A percentile compares a stretch with the other conserved stretches of the same genome.
Conservation (phyloP, 2,113 vertebrate species). For the Myrmophylax atrothorax region DNA sequence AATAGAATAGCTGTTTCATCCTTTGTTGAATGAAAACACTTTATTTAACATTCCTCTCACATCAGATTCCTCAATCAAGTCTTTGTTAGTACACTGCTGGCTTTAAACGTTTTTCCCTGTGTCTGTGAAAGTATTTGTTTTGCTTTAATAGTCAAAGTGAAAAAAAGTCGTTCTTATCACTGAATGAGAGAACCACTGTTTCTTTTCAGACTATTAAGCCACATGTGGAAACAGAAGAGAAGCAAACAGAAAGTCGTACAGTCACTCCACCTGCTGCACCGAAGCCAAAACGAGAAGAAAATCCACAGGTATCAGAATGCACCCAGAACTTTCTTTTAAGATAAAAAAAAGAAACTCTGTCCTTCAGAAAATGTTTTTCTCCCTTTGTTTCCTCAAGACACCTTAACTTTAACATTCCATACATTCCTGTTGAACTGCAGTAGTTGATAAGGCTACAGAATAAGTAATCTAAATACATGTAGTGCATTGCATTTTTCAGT, state of each 20-base stretch:
- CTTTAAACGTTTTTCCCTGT: neutral
- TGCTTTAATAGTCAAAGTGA: conserved; percentile 5
- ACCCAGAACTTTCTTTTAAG: neutral
- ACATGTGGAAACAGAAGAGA: conserved; percentile 86
- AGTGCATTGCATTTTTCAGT: neutral
- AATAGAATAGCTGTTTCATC: neutral
- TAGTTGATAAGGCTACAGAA: neutral
- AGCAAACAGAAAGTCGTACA: conserved; percentile 79
- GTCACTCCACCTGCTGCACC: conserved; percentile 85
- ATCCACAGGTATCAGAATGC: conserved; percentile 86
- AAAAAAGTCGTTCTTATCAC: neutral
- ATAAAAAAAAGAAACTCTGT: neutral
- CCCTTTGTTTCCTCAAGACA: neutral
- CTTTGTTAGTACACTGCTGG: neutral
- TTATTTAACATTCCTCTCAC: neutral
- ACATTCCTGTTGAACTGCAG: neutral
- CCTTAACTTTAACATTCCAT: neutral
- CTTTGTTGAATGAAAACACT: neutral
- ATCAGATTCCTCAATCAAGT: neutral
- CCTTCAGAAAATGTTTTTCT: neutral
- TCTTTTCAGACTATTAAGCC: conserved; percentile 85
- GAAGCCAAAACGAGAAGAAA: conserved; percentile 93
- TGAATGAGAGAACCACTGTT: conserved; percentile 32
- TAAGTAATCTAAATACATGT: neutral
- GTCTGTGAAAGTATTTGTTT: neutral